These are phyloP conservation scores for Probaryconus sp. DNA, from an alignment of 1,140 invertebrate genomes.

Conservation along the genomic window DNA sequence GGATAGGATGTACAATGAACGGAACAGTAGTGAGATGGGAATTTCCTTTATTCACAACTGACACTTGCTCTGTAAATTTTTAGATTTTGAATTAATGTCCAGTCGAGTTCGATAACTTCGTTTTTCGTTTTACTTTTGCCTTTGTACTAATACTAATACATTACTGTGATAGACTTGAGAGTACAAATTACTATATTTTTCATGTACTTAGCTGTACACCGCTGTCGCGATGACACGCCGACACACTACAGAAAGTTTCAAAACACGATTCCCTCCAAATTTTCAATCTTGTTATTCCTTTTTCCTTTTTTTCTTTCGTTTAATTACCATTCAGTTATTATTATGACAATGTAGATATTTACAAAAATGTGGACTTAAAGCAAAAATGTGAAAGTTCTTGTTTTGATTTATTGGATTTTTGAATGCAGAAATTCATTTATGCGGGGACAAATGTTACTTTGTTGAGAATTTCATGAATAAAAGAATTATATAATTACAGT, in stretches of 20 bases:
- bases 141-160: conserved; percentile 55
- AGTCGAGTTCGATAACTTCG: conserved; percentile 61
- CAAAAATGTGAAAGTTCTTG: no score
- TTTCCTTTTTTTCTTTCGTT: conserved; percentile 13
- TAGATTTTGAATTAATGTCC: conserved; percentile 63
- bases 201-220: conserved; percentile 55
- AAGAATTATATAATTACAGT: no score
- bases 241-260: conserved; percentile 37
- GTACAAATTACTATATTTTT: conserved; percentile 51
- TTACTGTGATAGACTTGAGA: conserved; percentile 51
- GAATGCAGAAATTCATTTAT: conserved; percentile 12
- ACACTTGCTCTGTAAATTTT: conserved; percentile 57
- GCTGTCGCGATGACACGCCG: conserved; percentile 57
- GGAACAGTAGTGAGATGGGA: no score
- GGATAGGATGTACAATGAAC: no score
- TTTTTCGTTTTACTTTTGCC: conserved; percentile 64
- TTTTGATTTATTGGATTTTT: conserved; percentile 2
- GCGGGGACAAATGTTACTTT: conserved; percentile 13
- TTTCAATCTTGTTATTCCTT: conserved; percentile 15
- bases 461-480: no score
- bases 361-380: no score
- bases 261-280: conserved; percentile 47
- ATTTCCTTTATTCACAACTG: no score
- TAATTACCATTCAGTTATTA: no score
- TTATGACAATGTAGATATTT: no score